Conservation (phyloP, 1,140 invertebrate genomes). For the Chionoecetes opilio region DNA sequence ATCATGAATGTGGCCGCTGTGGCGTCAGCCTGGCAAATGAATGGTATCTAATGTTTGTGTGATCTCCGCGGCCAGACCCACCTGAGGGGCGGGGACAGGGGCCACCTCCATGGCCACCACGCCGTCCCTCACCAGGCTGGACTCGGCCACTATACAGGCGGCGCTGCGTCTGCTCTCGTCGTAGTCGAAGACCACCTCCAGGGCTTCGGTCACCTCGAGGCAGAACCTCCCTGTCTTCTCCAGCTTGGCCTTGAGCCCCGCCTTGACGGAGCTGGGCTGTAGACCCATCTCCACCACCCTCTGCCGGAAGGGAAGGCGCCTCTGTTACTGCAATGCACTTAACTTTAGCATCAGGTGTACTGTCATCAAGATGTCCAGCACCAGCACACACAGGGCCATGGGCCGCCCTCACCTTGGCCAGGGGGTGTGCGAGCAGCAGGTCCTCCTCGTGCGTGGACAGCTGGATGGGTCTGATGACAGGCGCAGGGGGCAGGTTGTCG, state of each 20-base stretch:
- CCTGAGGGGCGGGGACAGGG: background rate
- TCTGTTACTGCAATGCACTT: background rate
- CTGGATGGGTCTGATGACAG: constrained; percentile 17
- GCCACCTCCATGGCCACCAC: background rate
- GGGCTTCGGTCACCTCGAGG: constrained; percentile 56
- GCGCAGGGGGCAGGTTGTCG: constrained; percentile 45
- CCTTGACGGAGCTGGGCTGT: constrained; percentile 40
- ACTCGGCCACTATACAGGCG: background rate
- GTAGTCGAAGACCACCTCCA: constrained; percentile 65
- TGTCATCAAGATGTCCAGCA: too few species aligned
- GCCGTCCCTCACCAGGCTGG: background rate
- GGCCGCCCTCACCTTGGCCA: constrained; percentile 54
- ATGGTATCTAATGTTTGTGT: too few species aligned
- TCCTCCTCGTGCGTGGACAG: constrained; percentile 51
- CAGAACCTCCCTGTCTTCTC: constrained; percentile 55
- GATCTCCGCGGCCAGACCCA: background rate
- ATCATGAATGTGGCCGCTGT: too few species aligned
- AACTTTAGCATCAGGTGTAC: too few species aligned
- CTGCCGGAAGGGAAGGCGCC: constrained; percentile 48
- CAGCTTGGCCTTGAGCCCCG: constrained; percentile 49
- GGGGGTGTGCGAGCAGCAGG: constrained; percentile 56
- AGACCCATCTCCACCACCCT: constrained; percentile 66
- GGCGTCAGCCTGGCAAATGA: too few species aligned
- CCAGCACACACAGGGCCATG: too few species aligned
- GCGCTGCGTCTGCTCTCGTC: constrained; percentile 55